Percentiles rank a stretch among this genome's conserved stretches.
These are phyloP conservation scores for Eupithecia vulgata DNA, from an alignment of 2,888 invertebrate genomes.

Conservation along the genomic window DNA sequence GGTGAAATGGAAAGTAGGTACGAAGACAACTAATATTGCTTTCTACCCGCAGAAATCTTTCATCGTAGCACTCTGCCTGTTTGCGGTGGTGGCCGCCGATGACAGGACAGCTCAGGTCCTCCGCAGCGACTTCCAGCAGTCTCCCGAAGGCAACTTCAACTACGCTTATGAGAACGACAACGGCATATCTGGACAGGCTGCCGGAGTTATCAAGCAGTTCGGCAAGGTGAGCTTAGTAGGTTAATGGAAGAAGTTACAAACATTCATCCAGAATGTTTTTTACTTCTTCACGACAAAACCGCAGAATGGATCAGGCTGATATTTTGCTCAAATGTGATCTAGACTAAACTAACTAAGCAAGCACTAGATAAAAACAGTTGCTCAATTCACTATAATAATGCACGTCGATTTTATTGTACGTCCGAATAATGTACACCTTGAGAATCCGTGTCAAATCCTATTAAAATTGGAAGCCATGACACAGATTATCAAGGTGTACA, in stretches of 20 bases:
- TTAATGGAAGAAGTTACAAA: neutral
- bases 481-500: no score
- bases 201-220: conserved; percentile 58
- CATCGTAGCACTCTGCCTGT: conserved; percentile 52
- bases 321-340: neutral
- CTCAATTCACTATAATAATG: no score
- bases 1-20: neutral
- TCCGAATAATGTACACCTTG: no score
- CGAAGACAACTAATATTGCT: neutral
- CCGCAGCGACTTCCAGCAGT: conserved; percentile 56
- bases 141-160: conserved; percentile 79
- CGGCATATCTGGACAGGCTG: conserved; percentile 80
- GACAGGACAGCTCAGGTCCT: conserved; percentile 46
- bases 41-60: conserved; percentile 51
- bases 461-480: no score
- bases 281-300: neutral
- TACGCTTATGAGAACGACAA: conserved; percentile 83
- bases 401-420: no score
- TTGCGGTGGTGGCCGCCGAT: conserved; percentile 53
- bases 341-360: no score
- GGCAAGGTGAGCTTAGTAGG: conserved; percentile 47
- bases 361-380: no score
- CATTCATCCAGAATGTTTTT: no score
- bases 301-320: neutral
- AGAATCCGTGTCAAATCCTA: no score